Evolutionary conservation across 2,888 invertebrate species (phyloP).

Genomic region (Agrotis exclamationis): DNA sequence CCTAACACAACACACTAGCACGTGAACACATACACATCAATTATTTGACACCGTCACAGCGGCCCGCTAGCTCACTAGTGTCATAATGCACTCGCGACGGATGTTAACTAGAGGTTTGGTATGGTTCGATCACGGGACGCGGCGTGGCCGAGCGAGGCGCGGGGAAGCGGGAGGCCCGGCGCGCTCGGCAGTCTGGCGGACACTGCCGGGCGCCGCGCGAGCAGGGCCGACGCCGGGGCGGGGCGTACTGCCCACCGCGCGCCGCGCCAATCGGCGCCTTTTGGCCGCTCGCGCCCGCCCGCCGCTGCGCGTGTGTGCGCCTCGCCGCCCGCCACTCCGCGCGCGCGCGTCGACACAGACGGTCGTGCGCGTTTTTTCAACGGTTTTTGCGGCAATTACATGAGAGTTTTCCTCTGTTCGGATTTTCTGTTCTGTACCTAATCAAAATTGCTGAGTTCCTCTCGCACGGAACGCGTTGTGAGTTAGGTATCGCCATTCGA

Average conservation of each 20-base stretch:
- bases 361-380: constrained; percentile 81
- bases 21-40: constrained; percentile 89
- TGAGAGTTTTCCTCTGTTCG: constrained; percentile 82
- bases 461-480: constrained; percentile 77
- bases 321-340: constrained; percentile 76
- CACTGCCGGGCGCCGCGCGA: constrained; percentile 86
- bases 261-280: constrained; percentile 68
- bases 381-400: constrained; percentile 80
- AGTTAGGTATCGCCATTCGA: constrained; percentile 66
- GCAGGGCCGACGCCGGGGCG: constrained; percentile 84
- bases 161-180: constrained; percentile 91
- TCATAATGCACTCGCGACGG: constrained; percentile 91
- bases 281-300: constrained; percentile 56
- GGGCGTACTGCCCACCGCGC: constrained; percentile 72
- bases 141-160: constrained; percentile 90
- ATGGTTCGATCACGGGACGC: constrained; percentile 83
- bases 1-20: constrained; percentile 89
- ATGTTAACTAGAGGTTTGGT: constrained; percentile 77
- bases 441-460: constrained; percentile 82
- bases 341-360: constrained; percentile 77
- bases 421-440: constrained; percentile 81
- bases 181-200: constrained; percentile 91
- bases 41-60: constrained; percentile 89
- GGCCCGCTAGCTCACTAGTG: constrained; percentile 91
- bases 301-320: constrained; percentile 67